A percentile compares a stretch with the other conserved stretches of the same genome.
phyloP scores from a whole-genome alignment of 1,140 invertebrate species.

The Conus betulinus region DNA sequence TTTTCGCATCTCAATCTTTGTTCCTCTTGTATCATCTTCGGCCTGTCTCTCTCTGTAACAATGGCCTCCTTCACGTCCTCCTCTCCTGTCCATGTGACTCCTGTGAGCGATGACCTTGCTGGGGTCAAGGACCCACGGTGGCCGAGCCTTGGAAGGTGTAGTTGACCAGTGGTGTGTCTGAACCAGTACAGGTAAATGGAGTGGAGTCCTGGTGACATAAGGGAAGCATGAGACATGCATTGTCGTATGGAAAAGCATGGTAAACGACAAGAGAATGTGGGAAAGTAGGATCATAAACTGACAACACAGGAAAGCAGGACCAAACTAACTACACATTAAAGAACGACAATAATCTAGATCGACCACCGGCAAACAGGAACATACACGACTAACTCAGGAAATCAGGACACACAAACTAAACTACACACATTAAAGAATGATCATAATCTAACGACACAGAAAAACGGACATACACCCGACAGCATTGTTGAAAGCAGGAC shows the following conservation, averaged over 20 bases:
- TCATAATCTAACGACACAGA: no score
- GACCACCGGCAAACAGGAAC: no score
- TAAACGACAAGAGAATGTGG: neutral
- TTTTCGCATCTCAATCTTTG: no score
- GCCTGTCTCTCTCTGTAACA: slow-evolving; percentile 90
- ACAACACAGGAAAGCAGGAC: neutral
- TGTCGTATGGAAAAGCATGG: neutral
- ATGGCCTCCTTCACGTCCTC: slow-evolving; percentile 92
- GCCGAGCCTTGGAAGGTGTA: slow-evolving; percentile 74
- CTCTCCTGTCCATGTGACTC: no score
- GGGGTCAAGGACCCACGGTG: slow-evolving; percentile 58
- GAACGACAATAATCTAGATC: no score
- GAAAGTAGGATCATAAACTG: neutral
- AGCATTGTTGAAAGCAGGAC: no score
- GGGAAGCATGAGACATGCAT: neutral
- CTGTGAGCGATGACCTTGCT: slow-evolving; percentile 81
- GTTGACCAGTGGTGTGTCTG: slow-evolving; percentile 78
- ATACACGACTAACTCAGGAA: no score
- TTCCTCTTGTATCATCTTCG: slow-evolving; percentile 92
- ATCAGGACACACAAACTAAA: no score
- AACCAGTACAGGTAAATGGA: slow-evolving; percentile 79
- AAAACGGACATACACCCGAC: no score
- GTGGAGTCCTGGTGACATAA: slow-evolving; percentile 74
- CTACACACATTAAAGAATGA: no score
- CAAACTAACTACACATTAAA: no score